A percentile compares a stretch with the other conserved stretches of the same genome.
phyloP scores from a whole-genome alignment of 2,888 invertebrate species.

The Drosophila pseudotakahashii region DNA sequence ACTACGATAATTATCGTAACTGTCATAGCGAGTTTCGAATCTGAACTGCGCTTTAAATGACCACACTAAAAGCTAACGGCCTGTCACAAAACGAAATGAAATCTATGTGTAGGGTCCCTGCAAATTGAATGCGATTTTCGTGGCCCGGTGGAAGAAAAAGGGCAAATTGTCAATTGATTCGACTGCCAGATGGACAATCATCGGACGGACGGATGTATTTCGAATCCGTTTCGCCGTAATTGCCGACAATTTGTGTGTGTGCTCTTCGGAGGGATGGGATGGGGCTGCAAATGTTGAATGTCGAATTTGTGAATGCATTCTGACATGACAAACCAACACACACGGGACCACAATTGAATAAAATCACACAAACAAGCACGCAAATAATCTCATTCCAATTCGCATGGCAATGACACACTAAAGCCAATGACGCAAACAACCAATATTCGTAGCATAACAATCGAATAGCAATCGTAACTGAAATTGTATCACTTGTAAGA shows the following conservation, averaged over 20 bases:
- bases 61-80: conserved; percentile 64
- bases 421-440: conserved; percentile 60
- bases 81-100: conserved; percentile 52
- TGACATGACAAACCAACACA: conserved; percentile 11
- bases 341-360: conserved; percentile 26
- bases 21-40: conserved; percentile 13
- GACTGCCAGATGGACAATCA: conserved; percentile 57
- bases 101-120: conserved; percentile 20
- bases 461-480: conserved; percentile 55
- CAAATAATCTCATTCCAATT: conserved; percentile 42
- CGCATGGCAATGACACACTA: conserved; percentile 74
- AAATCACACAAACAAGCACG: conserved; percentile 28
- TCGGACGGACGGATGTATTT: conserved; percentile 45
- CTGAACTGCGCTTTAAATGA: conserved; percentile 55
- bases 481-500: conserved; percentile 13
- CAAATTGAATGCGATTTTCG: conserved; percentile 67
- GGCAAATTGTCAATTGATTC: conserved; percentile 68
- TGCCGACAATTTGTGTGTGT: conserved; percentile 60
- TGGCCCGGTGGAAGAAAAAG: conserved; percentile 39
- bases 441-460: conserved; percentile 37
- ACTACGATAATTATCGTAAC: conserved; percentile 18
- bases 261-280: conserved; percentile 12
- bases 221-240: conserved; percentile 61
- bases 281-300: conserved; percentile 20
- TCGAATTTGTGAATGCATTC: conserved; percentile 24